Evolutionary conservation across 64 coral and sea anemone species (phyloP).

Genomic region (Stichodactyla mertensii): DNA sequence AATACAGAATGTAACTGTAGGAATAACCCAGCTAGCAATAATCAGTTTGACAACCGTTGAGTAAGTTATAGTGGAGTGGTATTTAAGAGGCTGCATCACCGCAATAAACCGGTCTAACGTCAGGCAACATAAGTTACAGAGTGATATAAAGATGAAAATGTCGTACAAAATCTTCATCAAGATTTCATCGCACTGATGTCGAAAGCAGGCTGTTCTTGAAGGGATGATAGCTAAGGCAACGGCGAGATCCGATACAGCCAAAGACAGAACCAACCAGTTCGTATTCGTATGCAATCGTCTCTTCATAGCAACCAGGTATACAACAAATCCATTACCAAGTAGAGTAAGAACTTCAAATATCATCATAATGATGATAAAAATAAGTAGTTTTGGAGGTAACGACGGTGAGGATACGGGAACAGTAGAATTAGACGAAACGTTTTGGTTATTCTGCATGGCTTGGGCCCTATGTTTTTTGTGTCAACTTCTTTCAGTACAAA

Average conservation of each 20-base stretch:
- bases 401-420: neutral
- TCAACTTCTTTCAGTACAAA: neutral
- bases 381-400: neutral
- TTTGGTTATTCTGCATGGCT: neutral
- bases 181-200: slow-evolving; percentile 7
- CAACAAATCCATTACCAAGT: slow-evolving; percentile 19
- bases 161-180: slow-evolving; percentile 34
- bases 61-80: slow-evolving; percentile 44
- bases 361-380: slow-evolving; percentile 14
- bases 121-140: slow-evolving; percentile 63
- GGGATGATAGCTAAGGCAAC: slow-evolving; percentile 25
- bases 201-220: slow-evolving; percentile 15
- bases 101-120: slow-evolving; percentile 66
- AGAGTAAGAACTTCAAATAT: slow-evolving; percentile 19
- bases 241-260: slow-evolving; percentile 17
- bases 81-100: slow-evolving; percentile 65
- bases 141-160: slow-evolving; percentile 60
- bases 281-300: slow-evolving; percentile 20
- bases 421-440: neutral
- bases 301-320: slow-evolving; percentile 16
- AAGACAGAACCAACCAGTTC: slow-evolving; percentile 18
- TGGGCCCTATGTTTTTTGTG: neutral
- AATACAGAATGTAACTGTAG: slow-evolving; percentile 48
- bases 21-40: slow-evolving; percentile 40
- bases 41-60: slow-evolving; percentile 38